Conservation (phyloP, 2,888 invertebrate genomes). For the Nomada lathburiana region DNA sequence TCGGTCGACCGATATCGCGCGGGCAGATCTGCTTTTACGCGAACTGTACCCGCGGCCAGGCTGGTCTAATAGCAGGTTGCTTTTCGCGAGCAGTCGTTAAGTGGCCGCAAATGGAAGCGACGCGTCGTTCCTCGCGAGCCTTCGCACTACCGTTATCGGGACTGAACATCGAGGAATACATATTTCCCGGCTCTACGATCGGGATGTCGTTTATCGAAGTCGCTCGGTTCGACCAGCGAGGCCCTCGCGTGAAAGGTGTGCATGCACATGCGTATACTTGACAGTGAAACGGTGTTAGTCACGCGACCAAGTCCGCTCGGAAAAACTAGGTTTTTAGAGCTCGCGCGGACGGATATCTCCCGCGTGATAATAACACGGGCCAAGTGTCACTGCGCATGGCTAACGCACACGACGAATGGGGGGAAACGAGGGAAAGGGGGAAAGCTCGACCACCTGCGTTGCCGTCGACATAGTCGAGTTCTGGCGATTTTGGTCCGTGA, state of each 20-base stretch:
- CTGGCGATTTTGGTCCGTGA: conserved; percentile 61
- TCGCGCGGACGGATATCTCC: conserved; percentile 47
- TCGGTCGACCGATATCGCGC: neutral
- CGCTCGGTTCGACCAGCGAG: conserved; percentile 21
- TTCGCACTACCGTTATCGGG: conserved; percentile 10
- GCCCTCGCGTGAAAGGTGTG: conserved; percentile 47
- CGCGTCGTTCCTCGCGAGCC: neutral
- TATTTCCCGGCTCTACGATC: neutral
- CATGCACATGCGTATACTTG: conserved; percentile 22
- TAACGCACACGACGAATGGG: conserved; percentile 51
- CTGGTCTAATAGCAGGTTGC: conserved; percentile 11
- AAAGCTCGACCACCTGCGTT: conserved; percentile 66
- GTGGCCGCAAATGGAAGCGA: conserved; percentile 15
- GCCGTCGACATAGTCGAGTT: conserved; percentile 35
- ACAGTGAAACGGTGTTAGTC: conserved; percentile 56
- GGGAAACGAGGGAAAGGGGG: conserved; percentile 31
- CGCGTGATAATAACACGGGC: conserved; percentile 48
- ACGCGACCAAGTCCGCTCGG: conserved; percentile 50
- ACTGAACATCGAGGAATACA: neutral
- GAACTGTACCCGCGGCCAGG: neutral
- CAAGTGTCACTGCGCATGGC: conserved; percentile 58
- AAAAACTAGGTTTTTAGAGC: conserved; percentile 66
- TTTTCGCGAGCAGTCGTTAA: conserved; percentile 27
- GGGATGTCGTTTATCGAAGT: neutral
- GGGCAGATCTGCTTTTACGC: conserved; percentile 14